These are phyloP conservation scores for Zaprionus africanus DNA, from an alignment of 1,140 invertebrate genomes.

Conservation along the genomic window DNA sequence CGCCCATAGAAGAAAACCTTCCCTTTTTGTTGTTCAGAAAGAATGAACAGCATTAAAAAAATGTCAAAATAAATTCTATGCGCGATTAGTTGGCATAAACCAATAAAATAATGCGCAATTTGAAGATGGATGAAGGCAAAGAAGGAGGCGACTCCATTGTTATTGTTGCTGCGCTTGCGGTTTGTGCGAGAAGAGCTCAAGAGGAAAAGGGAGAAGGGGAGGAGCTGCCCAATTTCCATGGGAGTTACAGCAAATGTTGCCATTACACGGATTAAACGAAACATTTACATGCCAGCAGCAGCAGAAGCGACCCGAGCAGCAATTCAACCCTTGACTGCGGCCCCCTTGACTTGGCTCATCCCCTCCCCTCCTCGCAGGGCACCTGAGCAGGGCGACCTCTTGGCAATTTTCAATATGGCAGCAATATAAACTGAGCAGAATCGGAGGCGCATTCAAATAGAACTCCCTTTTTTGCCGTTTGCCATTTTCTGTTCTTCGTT, in stretches of 20 bases:
- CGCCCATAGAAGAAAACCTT: constrained; percentile 36
- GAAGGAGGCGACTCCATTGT: constrained; percentile 24
- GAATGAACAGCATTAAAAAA: constrained; percentile 26
- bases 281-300: constrained; percentile 62
- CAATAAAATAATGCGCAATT: constrained; percentile 57
- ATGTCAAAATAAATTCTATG: constrained; percentile 56
- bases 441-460: constrained; percentile 18
- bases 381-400: constrained; percentile 49
- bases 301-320: constrained; percentile 55
- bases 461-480: constrained; percentile 12
- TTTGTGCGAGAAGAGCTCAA: constrained; percentile 30
- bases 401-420: constrained; percentile 55
- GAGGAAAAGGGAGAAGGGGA: constrained; percentile 6
- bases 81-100: constrained; percentile 62
- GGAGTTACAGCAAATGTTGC: constrained; percentile 67
- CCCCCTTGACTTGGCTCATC: neutral
- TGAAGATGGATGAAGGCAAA: constrained; percentile 41
- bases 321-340: constrained; percentile 39
- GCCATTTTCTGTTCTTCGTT: neutral
- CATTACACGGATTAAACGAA: constrained; percentile 72
- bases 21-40: constrained; percentile 34
- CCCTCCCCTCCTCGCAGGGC: neutral
- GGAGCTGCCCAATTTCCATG: constrained; percentile 60
- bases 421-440: constrained; percentile 23
- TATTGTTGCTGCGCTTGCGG: constrained; percentile 51